Percentiles rank a stretch among this genome's conserved stretches.
These are phyloP conservation scores for Tragopan temminckii DNA, from an alignment of 2,797 vertebrate species.

Conservation along the genomic window DNA sequence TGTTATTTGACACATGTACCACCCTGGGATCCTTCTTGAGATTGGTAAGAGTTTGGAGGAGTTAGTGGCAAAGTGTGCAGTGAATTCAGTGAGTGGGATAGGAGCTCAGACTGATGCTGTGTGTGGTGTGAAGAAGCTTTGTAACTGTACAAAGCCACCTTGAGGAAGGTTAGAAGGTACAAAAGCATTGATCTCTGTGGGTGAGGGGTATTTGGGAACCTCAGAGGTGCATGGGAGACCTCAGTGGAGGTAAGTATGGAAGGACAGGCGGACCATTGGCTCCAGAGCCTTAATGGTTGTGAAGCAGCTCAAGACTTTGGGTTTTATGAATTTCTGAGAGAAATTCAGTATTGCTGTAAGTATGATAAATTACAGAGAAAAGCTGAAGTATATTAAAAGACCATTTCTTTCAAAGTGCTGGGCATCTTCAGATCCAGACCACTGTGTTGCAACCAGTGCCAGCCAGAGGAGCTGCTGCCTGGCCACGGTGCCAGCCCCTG, in stretches of 20 bases:
- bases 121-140: neutral
- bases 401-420: neutral
- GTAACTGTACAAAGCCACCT: neutral
- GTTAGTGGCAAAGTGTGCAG: neutral
- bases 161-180: neutral
- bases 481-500: neutral
- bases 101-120: fast-evolving
- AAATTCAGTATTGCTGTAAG: neutral
- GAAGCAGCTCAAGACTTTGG: neutral
- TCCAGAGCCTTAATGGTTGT: neutral
- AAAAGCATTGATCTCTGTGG: neutral
- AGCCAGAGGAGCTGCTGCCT: neutral
- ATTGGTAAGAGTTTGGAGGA: neutral
- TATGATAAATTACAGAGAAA: neutral
- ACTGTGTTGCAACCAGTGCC: neutral
- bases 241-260: neutral
- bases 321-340: neutral
- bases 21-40: neutral
- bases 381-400: fast-evolving
- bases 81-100: neutral
- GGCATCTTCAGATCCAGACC: neutral
- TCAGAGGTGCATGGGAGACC: neutral
- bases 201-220: neutral
- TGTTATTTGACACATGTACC: fast-evolving
- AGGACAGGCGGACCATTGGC: fast-evolving